phyloP scores from a whole-genome alignment of 2,888 invertebrate genomes.

The Campaea margaritaria region DNA sequence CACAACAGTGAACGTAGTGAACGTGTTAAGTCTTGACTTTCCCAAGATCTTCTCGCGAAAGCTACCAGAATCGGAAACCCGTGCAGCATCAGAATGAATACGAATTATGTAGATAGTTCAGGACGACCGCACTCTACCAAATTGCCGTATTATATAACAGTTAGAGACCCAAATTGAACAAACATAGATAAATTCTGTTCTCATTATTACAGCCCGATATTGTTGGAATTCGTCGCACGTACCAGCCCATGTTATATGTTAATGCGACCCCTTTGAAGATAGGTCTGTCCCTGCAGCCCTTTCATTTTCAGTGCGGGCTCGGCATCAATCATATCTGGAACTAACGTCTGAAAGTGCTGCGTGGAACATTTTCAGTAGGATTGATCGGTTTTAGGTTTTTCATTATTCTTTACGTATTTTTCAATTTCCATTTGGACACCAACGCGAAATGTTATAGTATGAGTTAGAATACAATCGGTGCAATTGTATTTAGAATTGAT shows the following conservation, averaged over 20 bases:
- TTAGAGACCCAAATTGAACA: slow-evolving; percentile 6
- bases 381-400: background rate
- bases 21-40: too few species aligned
- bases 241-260: slow-evolving; percentile 33
- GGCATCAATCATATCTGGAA: slow-evolving; percentile 33
- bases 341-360: slow-evolving; percentile 12
- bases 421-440: background rate
- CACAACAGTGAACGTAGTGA: too few species aligned
- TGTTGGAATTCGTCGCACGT: slow-evolving; percentile 27
- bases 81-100: too few species aligned
- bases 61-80: too few species aligned
- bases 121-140: background rate
- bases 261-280: slow-evolving; percentile 32
- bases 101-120: too few species aligned
- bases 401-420: background rate
- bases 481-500: too few species aligned
- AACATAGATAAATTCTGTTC: slow-evolving; percentile 15
- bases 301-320: slow-evolving; percentile 35
- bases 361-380: slow-evolving; percentile 8
- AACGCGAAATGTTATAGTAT: background rate
- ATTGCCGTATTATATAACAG: background rate
- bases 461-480: too few species aligned
- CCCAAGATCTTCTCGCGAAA: too few species aligned
- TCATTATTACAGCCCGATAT: slow-evolving; percentile 17
- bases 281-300: slow-evolving; percentile 19